Percentiles rank a stretch among this genome's conserved stretches.
Conservation (phyloP, 2,113 vertebrate species). For the Pygoscelis antarcticus region DNA sequence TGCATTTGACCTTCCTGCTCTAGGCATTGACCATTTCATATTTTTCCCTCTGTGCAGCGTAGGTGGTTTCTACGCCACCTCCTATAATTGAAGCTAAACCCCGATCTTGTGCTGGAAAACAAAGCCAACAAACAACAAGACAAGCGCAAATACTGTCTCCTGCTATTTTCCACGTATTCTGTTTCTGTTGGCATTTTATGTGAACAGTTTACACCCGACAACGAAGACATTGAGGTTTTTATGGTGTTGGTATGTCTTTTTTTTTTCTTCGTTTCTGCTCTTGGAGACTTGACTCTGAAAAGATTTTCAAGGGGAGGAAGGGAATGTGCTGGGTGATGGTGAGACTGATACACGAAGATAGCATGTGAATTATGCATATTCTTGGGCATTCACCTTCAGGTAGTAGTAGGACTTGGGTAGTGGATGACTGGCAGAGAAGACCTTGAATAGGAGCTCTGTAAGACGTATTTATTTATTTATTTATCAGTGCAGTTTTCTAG, state of each 20-base stretch:
- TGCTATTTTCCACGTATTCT: accelerated
- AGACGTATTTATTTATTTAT: neutral
- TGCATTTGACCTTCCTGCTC: neutral
- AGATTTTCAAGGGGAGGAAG: neutral
- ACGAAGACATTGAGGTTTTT: neutral
- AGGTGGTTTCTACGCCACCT: neutral
- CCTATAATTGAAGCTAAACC: neutral
- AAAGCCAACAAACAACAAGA: neutral
- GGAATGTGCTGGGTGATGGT: neutral
- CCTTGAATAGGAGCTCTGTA: neutral
- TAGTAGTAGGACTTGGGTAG: neutral
- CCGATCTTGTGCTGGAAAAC: neutral
- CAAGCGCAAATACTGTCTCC: neutral
- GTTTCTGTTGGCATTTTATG: neutral
- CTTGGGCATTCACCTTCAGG: neutral
- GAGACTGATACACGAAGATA: neutral
- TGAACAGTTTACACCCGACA: accelerated
- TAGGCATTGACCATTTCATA: neutral
- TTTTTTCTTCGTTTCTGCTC: neutral
- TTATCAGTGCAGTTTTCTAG: neutral
- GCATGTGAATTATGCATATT: neutral
- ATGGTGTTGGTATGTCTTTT: neutral
- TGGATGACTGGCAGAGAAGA: neutral
- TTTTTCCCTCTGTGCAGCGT: neutral
- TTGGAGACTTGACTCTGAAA: neutral